A percentile compares a stretch with the other conserved stretches of the same genome.
phyloP scores from a whole-genome alignment of 2,113 vertebrate genomes.

The Anarrhichthys ocellatus region DNA sequence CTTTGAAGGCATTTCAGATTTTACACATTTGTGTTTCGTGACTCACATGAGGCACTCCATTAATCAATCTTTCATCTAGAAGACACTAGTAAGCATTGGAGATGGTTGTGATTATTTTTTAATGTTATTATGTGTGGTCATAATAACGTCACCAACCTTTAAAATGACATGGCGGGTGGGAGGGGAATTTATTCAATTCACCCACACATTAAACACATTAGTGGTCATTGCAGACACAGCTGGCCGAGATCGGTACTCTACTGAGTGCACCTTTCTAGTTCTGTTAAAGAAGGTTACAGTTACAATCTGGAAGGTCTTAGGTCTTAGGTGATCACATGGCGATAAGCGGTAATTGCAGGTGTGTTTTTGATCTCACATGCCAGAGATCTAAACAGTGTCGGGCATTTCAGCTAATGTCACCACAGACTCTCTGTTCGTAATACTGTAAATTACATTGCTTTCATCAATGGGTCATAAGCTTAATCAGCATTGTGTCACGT shows the following conservation, averaged over 20 bases:
- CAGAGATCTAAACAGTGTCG: no score
- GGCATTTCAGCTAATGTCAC: not conserved
- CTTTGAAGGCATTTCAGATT: conserved; percentile 14
- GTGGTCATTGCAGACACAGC: not conserved
- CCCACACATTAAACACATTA: not conserved
- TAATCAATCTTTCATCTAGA: not conserved
- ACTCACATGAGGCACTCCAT: conserved; percentile 1
- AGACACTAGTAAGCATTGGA: not conserved
- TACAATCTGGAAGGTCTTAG: not conserved
- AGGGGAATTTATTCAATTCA: not conserved
- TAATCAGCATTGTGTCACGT: not conserved
- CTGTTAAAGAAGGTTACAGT: not conserved
- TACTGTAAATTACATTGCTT: not conserved
- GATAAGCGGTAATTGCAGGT: no score
- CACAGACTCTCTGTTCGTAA: not conserved
- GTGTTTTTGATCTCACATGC: no score
- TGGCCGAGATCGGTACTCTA: not conserved
- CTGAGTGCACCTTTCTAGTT: not conserved
- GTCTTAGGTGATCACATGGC: not conserved
- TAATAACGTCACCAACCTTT: not conserved
- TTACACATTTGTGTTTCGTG: not conserved
- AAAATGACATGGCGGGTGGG: not conserved
- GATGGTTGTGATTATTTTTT: conserved; percentile 8
- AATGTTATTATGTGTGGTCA: not conserved
- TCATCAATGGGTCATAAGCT: not conserved